These are phyloP conservation scores for Galendromus occidentalis DNA, from an alignment of 1,140 invertebrate species.

Conservation along the genomic window DNA sequence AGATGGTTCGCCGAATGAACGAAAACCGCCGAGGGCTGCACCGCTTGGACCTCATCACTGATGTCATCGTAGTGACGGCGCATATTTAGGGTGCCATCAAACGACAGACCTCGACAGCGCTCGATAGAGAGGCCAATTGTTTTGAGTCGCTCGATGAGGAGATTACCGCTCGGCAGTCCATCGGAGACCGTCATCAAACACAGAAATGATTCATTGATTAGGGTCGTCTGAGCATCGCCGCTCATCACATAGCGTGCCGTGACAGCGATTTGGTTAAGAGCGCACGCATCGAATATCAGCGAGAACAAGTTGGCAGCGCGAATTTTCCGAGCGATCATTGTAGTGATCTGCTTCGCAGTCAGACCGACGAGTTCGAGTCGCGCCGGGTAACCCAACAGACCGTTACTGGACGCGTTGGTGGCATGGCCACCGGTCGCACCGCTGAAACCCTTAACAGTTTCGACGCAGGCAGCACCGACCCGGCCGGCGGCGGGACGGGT, in stretches of 20 bases:
- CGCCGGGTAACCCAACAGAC: not conserved
- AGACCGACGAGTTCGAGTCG: not conserved
- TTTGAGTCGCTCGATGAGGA: not conserved
- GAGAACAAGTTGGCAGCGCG: not conserved
- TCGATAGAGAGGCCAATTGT: not conserved
- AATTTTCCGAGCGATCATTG: not conserved
- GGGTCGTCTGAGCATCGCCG: not conserved
- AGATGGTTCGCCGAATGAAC: not conserved
- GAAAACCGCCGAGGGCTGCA: not conserved
- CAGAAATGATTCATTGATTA: not conserved
- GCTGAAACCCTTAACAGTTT: no score
- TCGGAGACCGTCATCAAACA: not conserved
- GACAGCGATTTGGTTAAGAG: not conserved
- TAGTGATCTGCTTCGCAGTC: not conserved
- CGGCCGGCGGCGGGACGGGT: not conserved
- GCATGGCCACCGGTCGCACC: no score
- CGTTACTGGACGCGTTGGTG: not conserved
- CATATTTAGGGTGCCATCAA: not conserved
- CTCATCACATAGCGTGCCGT: conserved; percentile 1
- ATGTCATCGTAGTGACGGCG: conserved; percentile 5
- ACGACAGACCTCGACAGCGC: not conserved
- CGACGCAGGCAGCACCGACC: no score
- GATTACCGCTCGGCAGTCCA: not conserved
- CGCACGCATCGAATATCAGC: not conserved
- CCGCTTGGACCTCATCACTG: not conserved